Evolutionary conservation across 2,113 vertebrate genomes (phyloP).

Genomic region (Oceanodroma tethys): DNA sequence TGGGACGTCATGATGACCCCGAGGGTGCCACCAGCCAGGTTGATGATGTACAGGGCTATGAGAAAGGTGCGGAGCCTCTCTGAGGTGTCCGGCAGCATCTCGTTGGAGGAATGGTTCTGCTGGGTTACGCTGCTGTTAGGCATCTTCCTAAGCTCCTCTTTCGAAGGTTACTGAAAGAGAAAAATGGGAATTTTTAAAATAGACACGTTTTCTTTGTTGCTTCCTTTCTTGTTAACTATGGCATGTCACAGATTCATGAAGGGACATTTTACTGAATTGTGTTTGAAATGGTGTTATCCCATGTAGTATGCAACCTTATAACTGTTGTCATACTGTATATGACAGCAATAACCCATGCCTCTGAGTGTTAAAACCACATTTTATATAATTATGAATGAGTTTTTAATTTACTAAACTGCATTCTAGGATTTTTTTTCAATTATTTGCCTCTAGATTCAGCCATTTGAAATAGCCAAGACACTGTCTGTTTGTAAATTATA

Average conservation of each 20-base stretch:
- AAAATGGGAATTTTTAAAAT: background rate
- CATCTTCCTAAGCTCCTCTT: background rate
- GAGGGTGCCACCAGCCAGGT: conserved; percentile 33
- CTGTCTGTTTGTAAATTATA: background rate
- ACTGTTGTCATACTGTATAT: background rate
- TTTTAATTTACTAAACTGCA: background rate
- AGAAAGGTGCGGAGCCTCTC: background rate
- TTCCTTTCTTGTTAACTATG: background rate
- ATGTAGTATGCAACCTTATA: background rate
- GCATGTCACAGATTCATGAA: background rate
- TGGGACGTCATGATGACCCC: conserved; percentile 46
- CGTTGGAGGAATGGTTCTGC: background rate
- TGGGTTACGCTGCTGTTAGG: background rate
- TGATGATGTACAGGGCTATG: conserved; percentile 9
- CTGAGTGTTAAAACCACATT: background rate
- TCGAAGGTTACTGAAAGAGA: background rate
- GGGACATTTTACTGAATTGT: background rate
- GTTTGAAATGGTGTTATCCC: background rate
- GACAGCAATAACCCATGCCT: background rate
- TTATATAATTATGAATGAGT: background rate
- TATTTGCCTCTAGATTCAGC: background rate
- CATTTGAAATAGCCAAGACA: background rate
- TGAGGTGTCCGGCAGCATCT: background rate
- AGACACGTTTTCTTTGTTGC: background rate
- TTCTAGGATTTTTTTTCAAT: background rate